phyloP scores from a whole-genome alignment of 2,113 vertebrate species.

The Pterophyllum scalare region DNA sequence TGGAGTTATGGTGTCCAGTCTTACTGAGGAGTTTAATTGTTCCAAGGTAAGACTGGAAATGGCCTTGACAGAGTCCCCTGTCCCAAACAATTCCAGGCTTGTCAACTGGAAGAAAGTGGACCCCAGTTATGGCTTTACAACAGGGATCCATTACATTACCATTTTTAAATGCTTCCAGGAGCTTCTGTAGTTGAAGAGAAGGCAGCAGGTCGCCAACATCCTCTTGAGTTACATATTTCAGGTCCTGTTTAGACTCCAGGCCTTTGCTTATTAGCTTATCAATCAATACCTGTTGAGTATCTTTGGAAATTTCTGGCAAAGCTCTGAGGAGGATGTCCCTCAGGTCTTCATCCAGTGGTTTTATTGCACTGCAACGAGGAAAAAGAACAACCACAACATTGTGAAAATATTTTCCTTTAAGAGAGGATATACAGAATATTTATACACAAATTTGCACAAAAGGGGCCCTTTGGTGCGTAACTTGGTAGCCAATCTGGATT shows the following conservation, averaged over 20 bases:
- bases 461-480: not conserved
- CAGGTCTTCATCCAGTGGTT: not conserved
- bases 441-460: not conserved
- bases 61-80: too few relatives aligned
- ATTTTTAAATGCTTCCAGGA: constrained; percentile 2
- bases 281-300: not conserved
- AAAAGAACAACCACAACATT: not conserved
- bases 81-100: too few relatives aligned
- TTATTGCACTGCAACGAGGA: not conserved
- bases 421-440: not conserved
- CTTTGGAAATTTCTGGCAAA: not conserved
- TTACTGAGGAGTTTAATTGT: too few relatives aligned
- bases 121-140: too few relatives aligned
- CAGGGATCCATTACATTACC: not conserved
- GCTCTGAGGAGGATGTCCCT: not conserved
- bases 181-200: not conserved
- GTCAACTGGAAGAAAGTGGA: too few relatives aligned
- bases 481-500: not conserved
- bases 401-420: not conserved
- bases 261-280: not conserved
- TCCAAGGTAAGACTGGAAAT: too few relatives aligned
- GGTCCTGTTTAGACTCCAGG: not conserved
- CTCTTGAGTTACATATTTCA: not conserved
- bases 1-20: too few relatives aligned
- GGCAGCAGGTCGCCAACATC: not conserved